These are phyloP conservation scores for Microcaecilia unicolor DNA, from an alignment of 2,797 vertebrate species.

Conservation along the genomic window DNA sequence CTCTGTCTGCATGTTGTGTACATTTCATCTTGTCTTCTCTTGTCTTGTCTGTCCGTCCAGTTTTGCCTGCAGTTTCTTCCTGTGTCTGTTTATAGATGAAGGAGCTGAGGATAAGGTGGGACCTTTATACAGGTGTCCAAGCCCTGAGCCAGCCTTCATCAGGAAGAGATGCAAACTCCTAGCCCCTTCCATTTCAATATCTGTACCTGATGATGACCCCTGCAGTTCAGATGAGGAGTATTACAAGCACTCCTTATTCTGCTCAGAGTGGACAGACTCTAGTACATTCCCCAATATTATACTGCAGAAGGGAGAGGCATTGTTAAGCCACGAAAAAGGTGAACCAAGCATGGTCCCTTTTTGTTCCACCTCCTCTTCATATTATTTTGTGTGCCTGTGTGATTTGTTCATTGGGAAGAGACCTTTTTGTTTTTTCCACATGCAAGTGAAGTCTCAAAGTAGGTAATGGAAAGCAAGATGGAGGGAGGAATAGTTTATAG, in stretches of 20 bases:
- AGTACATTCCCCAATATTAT: constrained; percentile 70
- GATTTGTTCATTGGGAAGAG: neutral
- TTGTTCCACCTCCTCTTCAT: constrained; percentile 38
- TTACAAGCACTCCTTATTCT: constrained; percentile 93
- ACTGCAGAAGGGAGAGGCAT: constrained; percentile 56
- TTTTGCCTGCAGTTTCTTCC: constrained; percentile 78
- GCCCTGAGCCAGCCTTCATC: constrained; percentile 52
- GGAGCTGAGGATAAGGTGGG: constrained; percentile 87
- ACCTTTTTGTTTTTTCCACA: constrained; percentile 25
- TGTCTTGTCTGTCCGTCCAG: constrained; percentile 58
- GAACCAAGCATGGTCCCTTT: constrained; percentile 84
- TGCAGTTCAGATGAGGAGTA: constrained; percentile 87
- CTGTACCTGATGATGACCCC: constrained; percentile 86
- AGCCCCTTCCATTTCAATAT: constrained; percentile 90
- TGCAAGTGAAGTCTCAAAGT: constrained; percentile 40
- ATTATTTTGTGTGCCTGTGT: constrained; percentile 7
- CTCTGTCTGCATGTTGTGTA: constrained; percentile 16
- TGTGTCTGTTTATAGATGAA: constrained; percentile 89
- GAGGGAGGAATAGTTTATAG: too few relatives aligned
- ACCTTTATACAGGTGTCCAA: constrained; percentile 71
- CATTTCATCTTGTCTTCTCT: constrained; percentile 2
- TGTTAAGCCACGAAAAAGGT: constrained; percentile 88
- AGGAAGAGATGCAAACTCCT: constrained; percentile 74
- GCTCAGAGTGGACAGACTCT: constrained; percentile 83
- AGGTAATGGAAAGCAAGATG: too few relatives aligned